These are phyloP conservation scores for Nephrotoma appendiculata DNA, from an alignment of 2,888 invertebrate genomes.

Conservation along the genomic window DNA sequence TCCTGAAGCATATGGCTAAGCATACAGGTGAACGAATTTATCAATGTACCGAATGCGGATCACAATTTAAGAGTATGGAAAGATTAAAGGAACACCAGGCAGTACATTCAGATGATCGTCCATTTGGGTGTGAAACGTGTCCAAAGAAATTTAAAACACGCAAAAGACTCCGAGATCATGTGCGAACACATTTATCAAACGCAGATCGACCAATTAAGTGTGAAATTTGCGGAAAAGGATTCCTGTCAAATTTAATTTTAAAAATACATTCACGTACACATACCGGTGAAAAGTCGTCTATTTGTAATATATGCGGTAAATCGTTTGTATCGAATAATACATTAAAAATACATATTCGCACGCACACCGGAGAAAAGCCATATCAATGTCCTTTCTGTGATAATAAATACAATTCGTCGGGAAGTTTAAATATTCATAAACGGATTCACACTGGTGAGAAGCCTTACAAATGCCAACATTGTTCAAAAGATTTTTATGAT, in stretches of 20 bases:
- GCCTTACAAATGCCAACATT: neutral
- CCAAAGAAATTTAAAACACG: neutral
- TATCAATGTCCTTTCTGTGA: neutral
- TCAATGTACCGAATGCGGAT: neutral
- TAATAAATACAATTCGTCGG: neutral
- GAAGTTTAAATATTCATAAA: neutral
- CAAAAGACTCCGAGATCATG: neutral
- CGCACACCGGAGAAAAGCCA: neutral
- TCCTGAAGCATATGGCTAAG: neutral
- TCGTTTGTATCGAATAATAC: neutral
- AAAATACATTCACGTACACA: neutral
- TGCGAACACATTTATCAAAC: neutral
- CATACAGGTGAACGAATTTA: neutral
- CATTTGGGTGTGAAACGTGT: neutral
- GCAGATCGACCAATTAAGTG: neutral
- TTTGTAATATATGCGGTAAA: neutral
- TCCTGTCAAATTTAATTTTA: neutral
- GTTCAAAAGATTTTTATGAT: neutral
- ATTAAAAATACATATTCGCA: constrained; percentile 1
- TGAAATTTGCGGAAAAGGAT: neutral
- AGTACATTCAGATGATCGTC: neutral
- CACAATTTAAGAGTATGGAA: neutral
- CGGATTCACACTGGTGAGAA: neutral
- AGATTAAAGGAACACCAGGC: neutral
- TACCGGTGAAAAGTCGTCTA: neutral